Base-by-base conservation (phyloP, 2,888 invertebrate species). In the Latrodectus elegans region DNA sequence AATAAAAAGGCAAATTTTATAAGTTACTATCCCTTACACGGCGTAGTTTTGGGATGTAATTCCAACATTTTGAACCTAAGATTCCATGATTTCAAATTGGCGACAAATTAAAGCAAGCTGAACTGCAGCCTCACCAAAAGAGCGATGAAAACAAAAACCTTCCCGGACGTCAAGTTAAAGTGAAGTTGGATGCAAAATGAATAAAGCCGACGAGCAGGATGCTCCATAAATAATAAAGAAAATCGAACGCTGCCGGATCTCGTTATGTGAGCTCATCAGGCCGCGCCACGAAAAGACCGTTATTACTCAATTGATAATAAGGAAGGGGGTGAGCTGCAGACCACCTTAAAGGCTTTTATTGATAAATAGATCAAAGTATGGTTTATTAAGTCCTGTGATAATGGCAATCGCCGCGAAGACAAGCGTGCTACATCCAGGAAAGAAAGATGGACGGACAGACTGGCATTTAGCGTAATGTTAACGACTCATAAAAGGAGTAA, bases 391-490 rank as follows among this genome's bases (percentile, higher is more conserved):
- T 73, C 71, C 81, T 65, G 49, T 81, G 81, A 87, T 81, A 81
- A 81, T 80, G 86, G 67, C 86, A 87, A 68, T 77, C 75, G 76
- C 77, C 72, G 22, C 22, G 71, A 87, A 75, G 74, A 74, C 81
- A 51, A 74, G 74, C 75, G 49, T 64, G 76, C 55, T 9, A 52
- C 49, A 17, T 52, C 86, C 80, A 86, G 80, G 81, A 80, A 81
- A 67, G 68, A 67, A 65, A 75, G 55, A 80, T 81, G 67, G 65
- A 83, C 76, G 78, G 68, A 49, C 70, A 72, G 60, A 12, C 17
- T 87, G 86, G 81, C 86, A 87, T 72, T 72, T 68, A 81, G 51
- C 86, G 86, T 87, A 87, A 87, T 81, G 86, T 87, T 87, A 81
- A 87, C 86, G 86, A 86, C 86, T 86, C 70, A 71, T 80, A 74